phyloP scores from a whole-genome alignment of 2,888 invertebrate genomes.

The Falcaria lacertinaria region DNA sequence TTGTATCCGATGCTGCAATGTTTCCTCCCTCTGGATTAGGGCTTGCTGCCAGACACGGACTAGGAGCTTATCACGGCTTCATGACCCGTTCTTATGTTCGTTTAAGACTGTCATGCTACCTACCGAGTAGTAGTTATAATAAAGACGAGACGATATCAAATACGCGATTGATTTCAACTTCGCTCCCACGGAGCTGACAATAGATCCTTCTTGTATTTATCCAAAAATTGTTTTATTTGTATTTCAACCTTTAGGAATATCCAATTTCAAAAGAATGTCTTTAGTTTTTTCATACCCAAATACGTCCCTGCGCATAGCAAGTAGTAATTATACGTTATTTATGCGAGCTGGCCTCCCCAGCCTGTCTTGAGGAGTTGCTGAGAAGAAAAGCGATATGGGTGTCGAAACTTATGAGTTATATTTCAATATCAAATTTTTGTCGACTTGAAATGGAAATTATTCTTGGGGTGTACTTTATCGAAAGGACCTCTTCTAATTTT shows the following conservation, averaged over 20 bases:
- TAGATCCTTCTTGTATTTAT: no score
- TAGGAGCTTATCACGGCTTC: constrained; percentile 3
- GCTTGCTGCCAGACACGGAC: constrained; percentile 42
- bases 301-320: constrained; percentile 36
- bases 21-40: constrained; percentile 62
- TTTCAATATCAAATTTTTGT: constrained; percentile 23
- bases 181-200: no score
- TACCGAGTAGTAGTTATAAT: no score
- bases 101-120: no score
- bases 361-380: constrained; percentile 37
- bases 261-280: neutral
- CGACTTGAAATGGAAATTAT: constrained; percentile 13
- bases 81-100: no score
- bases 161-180: no score
- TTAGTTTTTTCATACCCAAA: constrained; percentile 16
- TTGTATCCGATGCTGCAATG: constrained; percentile 74
- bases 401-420: constrained; percentile 34
- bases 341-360: constrained; percentile 41
- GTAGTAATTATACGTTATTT: constrained; percentile 64
- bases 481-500: neutral
- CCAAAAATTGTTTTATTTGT: no score
- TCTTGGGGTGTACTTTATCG: constrained; percentile 8
- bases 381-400: constrained; percentile 43
- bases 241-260: no score
- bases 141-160: no score